Evolutionary conservation across 2,113 vertebrate genomes (phyloP), one percentile per base, ranked within the genome.

Genomic region (Oncorhynchus mykiss): DNA sequence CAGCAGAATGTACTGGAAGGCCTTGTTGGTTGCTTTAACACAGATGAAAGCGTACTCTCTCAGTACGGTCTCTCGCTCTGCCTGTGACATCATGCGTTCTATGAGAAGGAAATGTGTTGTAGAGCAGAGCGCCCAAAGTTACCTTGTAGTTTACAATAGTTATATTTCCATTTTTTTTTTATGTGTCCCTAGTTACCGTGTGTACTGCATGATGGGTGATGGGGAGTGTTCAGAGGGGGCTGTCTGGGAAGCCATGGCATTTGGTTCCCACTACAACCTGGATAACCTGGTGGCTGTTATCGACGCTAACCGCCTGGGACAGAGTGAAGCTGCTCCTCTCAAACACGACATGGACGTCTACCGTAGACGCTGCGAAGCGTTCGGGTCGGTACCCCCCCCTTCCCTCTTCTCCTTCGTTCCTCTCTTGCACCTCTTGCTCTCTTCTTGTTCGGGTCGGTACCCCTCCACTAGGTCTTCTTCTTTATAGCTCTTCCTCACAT

Each of bases 241-340:
- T 0, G 93, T 97, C 66, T 97, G 96, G 96, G 95, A 97, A 87
- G 95, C 95, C 34, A 93, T 97, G 93, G 94, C 95, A 54, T 97
- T 97, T 49, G 96, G 93, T 0, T 94, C 95, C 51, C 67, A 94
- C 88, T 96, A 97, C 82, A 51, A 84, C 71, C 84, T 97, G 85
- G 94, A 96, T 83, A 96, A 96, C 83, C 86, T 97, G 25, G 94
- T 97, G 78, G 95, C 93, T 0, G 93, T 97, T 80, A 83, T 97
- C 45, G 95, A 97, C 16, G 87, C 96, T 24, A 97, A 96, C 74
- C 89, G 92, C 1, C 90, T 96, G 48, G 94, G 94, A 14, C 94
- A 95, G 85, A 94, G 95, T 8, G 92, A 95, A 68, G 72, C 92
- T 2, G 89, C 95, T 0, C 95, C 95, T 3, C 81, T 95, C 22